Evolutionary conservation across 2,888 invertebrate species (phyloP).

Genomic region (Xanthia togata): DNA sequence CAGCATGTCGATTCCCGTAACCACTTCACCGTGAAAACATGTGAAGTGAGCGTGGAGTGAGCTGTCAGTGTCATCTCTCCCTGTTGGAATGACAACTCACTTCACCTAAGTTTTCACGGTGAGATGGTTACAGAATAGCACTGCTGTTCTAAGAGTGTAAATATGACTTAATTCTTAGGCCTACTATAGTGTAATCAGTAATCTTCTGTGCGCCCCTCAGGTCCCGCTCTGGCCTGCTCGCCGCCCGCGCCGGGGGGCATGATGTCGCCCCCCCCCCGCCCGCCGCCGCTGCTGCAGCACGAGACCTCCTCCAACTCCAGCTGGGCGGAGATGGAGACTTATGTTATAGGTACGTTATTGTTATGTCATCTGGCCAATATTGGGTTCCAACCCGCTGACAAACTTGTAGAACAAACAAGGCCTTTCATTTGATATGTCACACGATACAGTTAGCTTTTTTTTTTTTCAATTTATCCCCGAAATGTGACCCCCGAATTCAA

Average conservation of each 20-base stretch:
- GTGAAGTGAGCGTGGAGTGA: too few relatives aligned
- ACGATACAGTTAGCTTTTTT: too few relatives aligned
- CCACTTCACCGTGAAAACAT: too few relatives aligned
- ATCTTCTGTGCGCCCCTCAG: background rate
- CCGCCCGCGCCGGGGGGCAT: slow-evolving; percentile 82
- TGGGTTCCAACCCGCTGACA: background rate
- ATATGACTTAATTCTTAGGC: background rate
- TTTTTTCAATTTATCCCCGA: too few relatives aligned
- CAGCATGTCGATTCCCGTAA: too few relatives aligned
- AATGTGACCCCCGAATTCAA: too few relatives aligned
- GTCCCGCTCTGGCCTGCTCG: slow-evolving; percentile 54
- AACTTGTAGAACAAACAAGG: too few relatives aligned
- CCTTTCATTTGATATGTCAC: too few relatives aligned
- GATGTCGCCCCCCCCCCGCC: slow-evolving; percentile 86
- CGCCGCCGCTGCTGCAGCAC: slow-evolving; percentile 74
- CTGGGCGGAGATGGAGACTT: slow-evolving; percentile 97
- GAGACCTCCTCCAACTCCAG: slow-evolving; percentile 95
- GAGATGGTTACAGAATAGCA: too few relatives aligned
- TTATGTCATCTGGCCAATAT: background rate
- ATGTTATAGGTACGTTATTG: slow-evolving; percentile 92
- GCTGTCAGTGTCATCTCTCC: too few relatives aligned
- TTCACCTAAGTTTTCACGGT: too few relatives aligned
- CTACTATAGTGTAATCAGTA: background rate
- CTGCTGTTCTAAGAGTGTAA: background rate
- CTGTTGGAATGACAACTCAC: too few relatives aligned